Conservation (phyloP, 2,888 invertebrate genomes). For the Sepioteuthis lessoniana region DNA sequence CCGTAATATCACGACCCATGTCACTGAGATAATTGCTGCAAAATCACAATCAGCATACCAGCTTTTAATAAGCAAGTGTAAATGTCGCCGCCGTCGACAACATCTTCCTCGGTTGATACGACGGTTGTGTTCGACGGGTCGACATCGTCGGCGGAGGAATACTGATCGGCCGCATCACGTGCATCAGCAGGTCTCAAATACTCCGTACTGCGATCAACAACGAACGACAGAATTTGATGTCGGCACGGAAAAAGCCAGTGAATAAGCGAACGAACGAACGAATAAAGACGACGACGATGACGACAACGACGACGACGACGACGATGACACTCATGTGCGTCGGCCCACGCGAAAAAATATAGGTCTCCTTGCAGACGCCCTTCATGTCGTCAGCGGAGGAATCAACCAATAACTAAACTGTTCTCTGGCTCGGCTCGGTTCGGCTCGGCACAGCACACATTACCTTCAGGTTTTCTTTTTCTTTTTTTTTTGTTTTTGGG, state of each 20-base stretch:
- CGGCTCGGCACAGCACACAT: no score
- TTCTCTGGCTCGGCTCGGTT: neutral
- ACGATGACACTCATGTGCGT: neutral
- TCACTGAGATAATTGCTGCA: no score
- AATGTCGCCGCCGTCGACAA: neutral
- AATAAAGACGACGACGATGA: neutral
- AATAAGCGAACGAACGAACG: no score
- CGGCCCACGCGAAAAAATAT: conserved; percentile 23
- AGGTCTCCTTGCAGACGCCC: neutral
- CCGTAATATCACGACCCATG: no score
- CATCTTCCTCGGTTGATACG: neutral
- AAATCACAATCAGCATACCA: no score
- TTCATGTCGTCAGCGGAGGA: neutral
- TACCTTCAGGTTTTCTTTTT: neutral
- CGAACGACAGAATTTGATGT: neutral
- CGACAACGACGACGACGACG: neutral
- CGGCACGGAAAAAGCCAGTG: no score
- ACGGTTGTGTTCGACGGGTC: no score
- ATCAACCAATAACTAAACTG: neutral
- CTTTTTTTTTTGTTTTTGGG: neutral
- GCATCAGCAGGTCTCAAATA: neutral
- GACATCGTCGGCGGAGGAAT: neutral
- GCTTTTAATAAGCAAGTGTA: no score
- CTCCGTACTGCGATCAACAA: neutral
- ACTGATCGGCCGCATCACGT: neutral